Evolutionary conservation across 2,888 invertebrate species (phyloP).

Genomic region (Clivina fossor): DNA sequence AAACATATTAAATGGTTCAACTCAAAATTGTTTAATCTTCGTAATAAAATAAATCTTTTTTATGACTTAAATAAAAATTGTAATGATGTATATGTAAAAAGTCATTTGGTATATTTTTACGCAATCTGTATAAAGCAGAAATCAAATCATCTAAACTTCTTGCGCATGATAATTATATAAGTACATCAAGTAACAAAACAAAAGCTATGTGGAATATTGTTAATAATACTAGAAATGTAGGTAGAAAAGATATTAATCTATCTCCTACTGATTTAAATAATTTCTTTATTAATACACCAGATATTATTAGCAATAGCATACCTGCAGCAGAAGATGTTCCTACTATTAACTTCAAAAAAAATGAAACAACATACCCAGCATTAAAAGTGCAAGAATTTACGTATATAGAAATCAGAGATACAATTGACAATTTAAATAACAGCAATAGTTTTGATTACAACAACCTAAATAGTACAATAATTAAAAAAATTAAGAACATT

Average conservation of each 20-base stretch:
- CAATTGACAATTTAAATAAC: slow-evolving; percentile 7
- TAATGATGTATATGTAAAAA: too few relatives aligned
- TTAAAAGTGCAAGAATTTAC: not conserved
- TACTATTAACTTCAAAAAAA: too few relatives aligned
- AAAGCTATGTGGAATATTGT: not conserved
- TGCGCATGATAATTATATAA: too few relatives aligned
- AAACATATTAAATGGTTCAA: too few relatives aligned
- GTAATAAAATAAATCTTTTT: too few relatives aligned
- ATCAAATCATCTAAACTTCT: too few relatives aligned
- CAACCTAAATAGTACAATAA: slow-evolving; percentile 12
- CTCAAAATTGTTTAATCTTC: too few relatives aligned
- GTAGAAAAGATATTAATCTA: not conserved
- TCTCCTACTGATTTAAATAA: not conserved
- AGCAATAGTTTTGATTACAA: slow-evolving; percentile 10
- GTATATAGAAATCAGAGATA: not conserved
- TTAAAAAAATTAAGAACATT: slow-evolving; percentile 5
- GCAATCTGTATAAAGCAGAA: too few relatives aligned
- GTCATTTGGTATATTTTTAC: too few relatives aligned
- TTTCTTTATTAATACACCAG: not conserved
- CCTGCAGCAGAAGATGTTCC: not conserved
- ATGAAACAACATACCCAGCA: not conserved
- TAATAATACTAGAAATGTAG: slow-evolving; percentile 4
- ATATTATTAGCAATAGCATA: not conserved
- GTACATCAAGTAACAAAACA: slow-evolving; percentile 4
- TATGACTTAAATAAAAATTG: too few relatives aligned